Base-by-base conservation (phyloP, 2,797 vertebrate genomes). In the Cetoscarus ocellatus region DNA sequence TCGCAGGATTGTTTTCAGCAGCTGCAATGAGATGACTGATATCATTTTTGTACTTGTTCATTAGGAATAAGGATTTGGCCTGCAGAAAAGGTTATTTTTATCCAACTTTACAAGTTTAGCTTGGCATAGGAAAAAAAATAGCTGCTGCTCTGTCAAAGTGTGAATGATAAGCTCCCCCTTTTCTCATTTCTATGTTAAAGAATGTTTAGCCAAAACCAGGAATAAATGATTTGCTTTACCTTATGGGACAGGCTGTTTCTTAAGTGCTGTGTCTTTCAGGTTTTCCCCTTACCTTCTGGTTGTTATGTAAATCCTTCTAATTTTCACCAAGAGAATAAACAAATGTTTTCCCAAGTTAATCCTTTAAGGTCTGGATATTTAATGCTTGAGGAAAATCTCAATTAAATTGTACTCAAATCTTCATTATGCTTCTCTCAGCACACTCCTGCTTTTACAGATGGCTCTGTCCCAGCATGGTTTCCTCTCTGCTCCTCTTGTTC, bases 401-500 rank as follows among this genome's bases (percentile, higher is more conserved):
- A 27, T 27, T 27, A 2, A 27, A 27, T 4, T 27, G 27, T 27
- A 27, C 9, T 50, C 14, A 71, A 35, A 43, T 56, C 49, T 47
- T 17, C 47, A 43, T 39, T 6, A 5, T 10, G 1, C 27, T 18
- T 52, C 50, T 27, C n/a, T 74, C 39, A 40, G 49, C 42, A 38
- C 13, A 64, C 47, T 43, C 12, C 36, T 62, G 13, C 75, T 81
- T 54, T 76, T 56, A 79, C 58, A 71, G 70, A 80, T 50, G 15
- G 10, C 44, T n/a, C 60, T 13, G 8, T 65, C 61, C 17, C 17
- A 49, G 15, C 19, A 34, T 27, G 64, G 10, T 62, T 74, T 69
- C 54, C 19, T 82, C 51, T 61, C 49, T 69, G 74, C 64, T 82
- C 64, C 68, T 80, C 56, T 77, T 55, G 43, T 63, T 27, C 69